Base-by-base conservation (phyloP, 2,888 invertebrate genomes). In the Agelastica alni region DNA sequence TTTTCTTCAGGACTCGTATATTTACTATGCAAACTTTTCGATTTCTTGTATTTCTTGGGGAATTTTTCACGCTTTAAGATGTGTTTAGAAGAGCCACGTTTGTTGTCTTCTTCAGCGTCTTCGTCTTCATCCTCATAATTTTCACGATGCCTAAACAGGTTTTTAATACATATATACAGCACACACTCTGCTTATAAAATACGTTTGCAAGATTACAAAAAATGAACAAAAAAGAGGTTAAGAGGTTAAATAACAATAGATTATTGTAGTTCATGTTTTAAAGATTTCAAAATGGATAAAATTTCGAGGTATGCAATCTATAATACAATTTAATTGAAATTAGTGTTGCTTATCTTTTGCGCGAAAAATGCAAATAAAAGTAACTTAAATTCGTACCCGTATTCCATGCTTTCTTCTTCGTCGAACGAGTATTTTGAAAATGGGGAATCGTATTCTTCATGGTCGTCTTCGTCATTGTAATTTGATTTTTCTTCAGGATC, bases 91-190 rank as follows among this genome's bases (percentile, higher is more conserved):
- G 65, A 61, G 16, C 60, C 63, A 16, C 62, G 48, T 41, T 59
- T 54, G 52, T 52, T 67, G 30, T 68, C 66, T 30, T 66, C 67
- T 16, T 67, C 65, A 16, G 32, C 13, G 7, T 66, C 63, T 6
- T 65, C 63, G 4, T 64, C 64, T 5, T 59, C 58, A 5, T 60
- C 61, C 41, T 62, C 49, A 12, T 56, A 56, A 18, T 64, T 57
- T 28, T 60, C 54, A n/a, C 42, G 37, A n/a, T 59, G 46, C 45
- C 45, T 51, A 14, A 30, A n/a, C n/a, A n/a, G n/a, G n/a, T n/a
- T n/a, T n/a, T n/a, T n/a, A n/a, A n/a, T n/a, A n/a, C n/a, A n/a
- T n/a, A n/a, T n/a, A n/a, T n/a, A n/a, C n/a, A n/a, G n/a, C n/a
- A n/a, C n/a, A n/a, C n/a, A n/a, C n/a, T n/a, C n/a, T n/a, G n/a